These are phyloP conservation scores for Iguana delicatissima DNA, from an alignment of 2,797 vertebrate species.

Conservation along the genomic window DNA sequence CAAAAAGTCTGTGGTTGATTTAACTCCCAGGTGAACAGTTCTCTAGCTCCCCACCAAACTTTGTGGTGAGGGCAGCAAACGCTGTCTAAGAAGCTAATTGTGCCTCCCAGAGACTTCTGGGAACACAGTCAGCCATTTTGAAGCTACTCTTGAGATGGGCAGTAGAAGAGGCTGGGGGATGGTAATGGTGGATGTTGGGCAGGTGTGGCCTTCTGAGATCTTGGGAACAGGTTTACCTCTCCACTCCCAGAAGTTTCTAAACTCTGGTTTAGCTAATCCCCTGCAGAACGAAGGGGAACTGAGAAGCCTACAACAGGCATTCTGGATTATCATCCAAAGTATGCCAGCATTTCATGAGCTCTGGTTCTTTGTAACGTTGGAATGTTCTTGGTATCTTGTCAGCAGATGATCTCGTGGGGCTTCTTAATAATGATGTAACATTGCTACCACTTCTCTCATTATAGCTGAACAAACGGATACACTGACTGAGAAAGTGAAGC, in stretches of 20 bases:
- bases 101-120: too few species aligned
- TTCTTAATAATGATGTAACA: slow-evolving; percentile 12
- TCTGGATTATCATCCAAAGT: background rate
- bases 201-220: too few species aligned
- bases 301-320: background rate
- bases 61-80: too few species aligned
- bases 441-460: slow-evolving; percentile 20
- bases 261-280: background rate
- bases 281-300: too few species aligned
- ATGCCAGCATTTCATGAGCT: background rate
- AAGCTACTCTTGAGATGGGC: too few species aligned
- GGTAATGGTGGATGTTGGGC: too few species aligned
- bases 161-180: too few species aligned
- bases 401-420: slow-evolving; percentile 20
- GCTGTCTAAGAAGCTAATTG: too few species aligned
- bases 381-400: background rate
- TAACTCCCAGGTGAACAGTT: background rate
- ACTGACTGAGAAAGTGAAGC: slow-evolving; percentile 31
- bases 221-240: too few species aligned
- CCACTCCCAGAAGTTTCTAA: too few species aligned
- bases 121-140: too few species aligned
- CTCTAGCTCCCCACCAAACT: too few species aligned
- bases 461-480: slow-evolving; percentile 6
- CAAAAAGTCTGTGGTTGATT: background rate
- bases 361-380: background rate